Base-by-base conservation (phyloP, 2,888 invertebrate genomes). In the Spicauda simplicius region DNA sequence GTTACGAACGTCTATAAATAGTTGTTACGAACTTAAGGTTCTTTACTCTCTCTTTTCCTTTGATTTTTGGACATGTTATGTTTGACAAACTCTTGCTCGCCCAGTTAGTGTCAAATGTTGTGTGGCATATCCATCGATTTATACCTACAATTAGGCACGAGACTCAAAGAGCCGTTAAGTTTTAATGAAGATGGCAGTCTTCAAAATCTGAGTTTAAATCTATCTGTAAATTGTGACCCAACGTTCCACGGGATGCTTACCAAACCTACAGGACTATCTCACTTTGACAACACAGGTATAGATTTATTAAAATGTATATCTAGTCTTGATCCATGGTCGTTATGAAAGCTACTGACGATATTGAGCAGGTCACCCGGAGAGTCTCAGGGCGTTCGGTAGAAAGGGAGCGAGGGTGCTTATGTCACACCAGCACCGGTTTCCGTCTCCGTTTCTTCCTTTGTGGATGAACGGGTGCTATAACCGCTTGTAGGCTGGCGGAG, bases 381-480 rank as follows among this genome's bases (percentile, higher is more conserved):
- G 56, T 10, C 53, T 14, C 20, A 41, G 37, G 57, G 64, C 16
- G 64, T 14, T n/a, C 16, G 41, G 55, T 6, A 25, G 56, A 19
- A 41, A 16, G 30, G 48, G 33, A 30, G 50, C 41, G 52, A 37
- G 0, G 48, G 20, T 45, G 33, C 53, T n/a, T 25, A 65, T 63
- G 64, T 82, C 88, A 91, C 70, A 91, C 92, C 80, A 92, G 80
- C 74, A 92, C 86, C 61, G 92, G 92, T 74, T 84, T 87, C 70
- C 92, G 84, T 82, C 88, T 91, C 76, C 90, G 82, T 77, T 86
- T 90, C 74, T 81, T 82, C 74, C 83, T 84, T 74, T 82, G 86
- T 69, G 70, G 77, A 19, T n/a, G 45, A 74, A 77, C 80, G 78
- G 86, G 82, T 93, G 93, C 91, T 93, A 92, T 91, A 93, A 93